A percentile compares a stretch with the other conserved stretches of the same genome.
These are phyloP conservation scores for Nebria brevicollis DNA, from an alignment of 2,888 invertebrate species.

Conservation along the genomic window DNA sequence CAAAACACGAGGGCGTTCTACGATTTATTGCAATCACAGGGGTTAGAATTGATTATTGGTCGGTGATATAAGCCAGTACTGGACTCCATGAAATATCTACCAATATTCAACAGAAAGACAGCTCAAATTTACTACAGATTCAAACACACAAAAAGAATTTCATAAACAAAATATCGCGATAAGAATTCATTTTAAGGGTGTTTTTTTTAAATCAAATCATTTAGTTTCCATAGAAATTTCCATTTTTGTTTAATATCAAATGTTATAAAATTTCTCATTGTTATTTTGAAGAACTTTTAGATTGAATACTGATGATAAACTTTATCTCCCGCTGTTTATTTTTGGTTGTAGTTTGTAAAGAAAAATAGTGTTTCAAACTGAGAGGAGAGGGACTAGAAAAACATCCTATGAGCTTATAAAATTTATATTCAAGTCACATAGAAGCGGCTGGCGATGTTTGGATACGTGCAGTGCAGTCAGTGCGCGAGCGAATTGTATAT, in stretches of 20 bases:
- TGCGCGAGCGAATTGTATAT: neutral
- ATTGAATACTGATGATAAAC: no score
- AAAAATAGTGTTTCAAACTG: neutral
- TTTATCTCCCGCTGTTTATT: no score
- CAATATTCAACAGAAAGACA: neutral
- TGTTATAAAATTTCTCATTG: no score
- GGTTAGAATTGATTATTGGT: neutral
- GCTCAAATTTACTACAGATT: no score
- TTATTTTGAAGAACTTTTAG: no score
- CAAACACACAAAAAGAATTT: no score
- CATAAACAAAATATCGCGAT: no score
- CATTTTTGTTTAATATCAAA: no score
- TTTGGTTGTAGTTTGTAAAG: neutral
- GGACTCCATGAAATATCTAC: neutral
- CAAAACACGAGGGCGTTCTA: neutral
- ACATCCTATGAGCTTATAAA: neutral
- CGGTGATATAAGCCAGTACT: neutral
- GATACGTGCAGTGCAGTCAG: neutral
- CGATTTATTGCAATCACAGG: neutral
- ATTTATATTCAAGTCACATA: neutral
- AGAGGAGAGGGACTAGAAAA: neutral
- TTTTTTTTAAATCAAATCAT: no score
- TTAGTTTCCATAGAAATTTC: no score
- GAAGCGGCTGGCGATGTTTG: neutral
- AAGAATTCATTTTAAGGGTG: no score